These are phyloP conservation scores for Piscicola geometra DNA, from an alignment of 2,888 invertebrate species.

Conservation along the genomic window DNA sequence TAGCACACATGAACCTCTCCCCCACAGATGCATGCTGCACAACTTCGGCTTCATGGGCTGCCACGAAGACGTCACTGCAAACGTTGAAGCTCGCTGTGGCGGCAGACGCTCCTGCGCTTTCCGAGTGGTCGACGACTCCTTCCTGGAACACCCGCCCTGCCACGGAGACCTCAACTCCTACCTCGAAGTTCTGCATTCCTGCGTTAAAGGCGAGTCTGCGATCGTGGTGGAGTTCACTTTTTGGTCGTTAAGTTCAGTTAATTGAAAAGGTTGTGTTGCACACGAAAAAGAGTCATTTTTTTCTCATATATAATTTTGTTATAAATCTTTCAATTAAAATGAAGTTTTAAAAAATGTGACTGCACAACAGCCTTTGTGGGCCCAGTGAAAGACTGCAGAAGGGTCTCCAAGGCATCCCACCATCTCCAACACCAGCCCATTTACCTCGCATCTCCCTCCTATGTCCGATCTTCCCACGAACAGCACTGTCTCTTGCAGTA, in stretches of 20 bases:
- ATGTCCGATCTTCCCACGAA: constrained; percentile 1
- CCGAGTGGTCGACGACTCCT: constrained; percentile 34
- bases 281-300: no score
- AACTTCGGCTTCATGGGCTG: constrained; percentile 39
- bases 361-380: not conserved
- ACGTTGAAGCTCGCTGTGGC: constrained; percentile 29
- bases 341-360: no score
- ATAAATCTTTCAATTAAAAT: no score
- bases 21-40: constrained; percentile 29
- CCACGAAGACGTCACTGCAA: constrained; percentile 25
- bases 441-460: constrained; percentile 20
- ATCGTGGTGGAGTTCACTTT: no score
- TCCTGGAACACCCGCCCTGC: constrained; percentile 29
- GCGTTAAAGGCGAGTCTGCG: constrained; percentile 36
- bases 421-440: not conserved
- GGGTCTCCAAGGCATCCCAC: not conserved
- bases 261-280: no score
- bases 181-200: constrained; percentile 32
- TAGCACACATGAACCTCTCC: not conserved
- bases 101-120: constrained; percentile 32
- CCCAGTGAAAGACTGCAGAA: constrained; percentile 1
- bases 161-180: constrained; percentile 37
- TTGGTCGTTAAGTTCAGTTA: no score
- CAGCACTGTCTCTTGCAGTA: not conserved
- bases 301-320: no score